phyloP scores from a whole-genome alignment of 2,797 vertebrate species.

The Enteromius fasciolatus region DNA sequence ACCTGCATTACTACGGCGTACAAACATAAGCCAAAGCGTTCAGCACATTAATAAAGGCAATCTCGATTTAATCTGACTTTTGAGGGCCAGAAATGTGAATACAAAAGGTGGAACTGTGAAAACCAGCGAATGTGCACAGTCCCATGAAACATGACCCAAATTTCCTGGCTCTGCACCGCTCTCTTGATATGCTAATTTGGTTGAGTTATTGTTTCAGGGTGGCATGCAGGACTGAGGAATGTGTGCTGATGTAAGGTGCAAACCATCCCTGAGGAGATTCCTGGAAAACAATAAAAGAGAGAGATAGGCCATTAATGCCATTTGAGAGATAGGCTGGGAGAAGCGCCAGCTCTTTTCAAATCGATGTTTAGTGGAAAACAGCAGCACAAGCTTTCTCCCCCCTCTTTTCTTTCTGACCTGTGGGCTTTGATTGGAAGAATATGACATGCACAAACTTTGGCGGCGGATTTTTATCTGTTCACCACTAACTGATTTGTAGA shows the following conservation, averaged over 20 bases:
- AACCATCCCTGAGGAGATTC: slow-evolving; percentile 70
- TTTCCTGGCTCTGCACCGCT: slow-evolving; percentile 47
- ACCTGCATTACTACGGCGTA: background rate
- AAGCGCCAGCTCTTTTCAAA: slow-evolving; percentile 74
- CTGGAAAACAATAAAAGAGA: slow-evolving; percentile 78
- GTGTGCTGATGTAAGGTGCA: slow-evolving; percentile 69
- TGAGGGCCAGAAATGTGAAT: slow-evolving; percentile 26
- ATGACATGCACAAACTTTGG: slow-evolving; percentile 48
- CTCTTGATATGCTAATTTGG: slow-evolving; percentile 64
- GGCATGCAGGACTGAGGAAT: slow-evolving; percentile 70
- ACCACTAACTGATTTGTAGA: slow-evolving; percentile 46
- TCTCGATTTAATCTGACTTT: slow-evolving; percentile 46
- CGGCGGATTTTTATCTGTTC: slow-evolving; percentile 28
- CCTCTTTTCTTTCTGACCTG: slow-evolving; percentile 26
- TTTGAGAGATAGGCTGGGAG: slow-evolving; percentile 75
- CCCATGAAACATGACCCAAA: slow-evolving; percentile 61
- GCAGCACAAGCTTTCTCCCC: slow-evolving; percentile 59
- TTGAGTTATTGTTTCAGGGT: slow-evolving; percentile 71
- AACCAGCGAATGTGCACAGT: slow-evolving; percentile 40
- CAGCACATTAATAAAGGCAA: background rate
- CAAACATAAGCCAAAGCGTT: background rate
- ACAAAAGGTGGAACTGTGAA: slow-evolving; percentile 31
- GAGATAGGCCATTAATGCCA: slow-evolving; percentile 72
- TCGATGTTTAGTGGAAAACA: slow-evolving; percentile 73
- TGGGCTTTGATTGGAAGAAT: slow-evolving; percentile 45